Evolutionary conservation across 1,140 invertebrate genomes (phyloP).

Genomic region (Rhynchophorus ferrugineus): DNA sequence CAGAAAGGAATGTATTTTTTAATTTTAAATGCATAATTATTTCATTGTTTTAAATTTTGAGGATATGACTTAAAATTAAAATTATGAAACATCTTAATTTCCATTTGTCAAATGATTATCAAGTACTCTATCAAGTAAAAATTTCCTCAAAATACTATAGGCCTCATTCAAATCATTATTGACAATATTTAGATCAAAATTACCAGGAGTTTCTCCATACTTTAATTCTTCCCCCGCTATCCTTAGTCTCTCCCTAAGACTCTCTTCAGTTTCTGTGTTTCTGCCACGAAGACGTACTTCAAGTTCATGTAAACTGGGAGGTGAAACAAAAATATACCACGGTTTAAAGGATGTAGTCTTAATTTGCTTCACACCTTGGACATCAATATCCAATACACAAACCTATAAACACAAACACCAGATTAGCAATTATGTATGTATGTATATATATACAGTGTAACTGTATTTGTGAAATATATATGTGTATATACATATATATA

Average conservation of each 20-base stretch:
- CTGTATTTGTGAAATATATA: too few species aligned
- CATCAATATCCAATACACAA: conserved; percentile 79
- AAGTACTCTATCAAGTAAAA: conserved; percentile 22
- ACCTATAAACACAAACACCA: conserved; percentile 22
- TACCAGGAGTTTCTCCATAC: conserved; percentile 69
- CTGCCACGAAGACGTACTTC: conserved; percentile 69
- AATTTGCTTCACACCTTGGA: conserved; percentile 91
- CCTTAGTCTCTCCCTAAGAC: conserved; percentile 64
- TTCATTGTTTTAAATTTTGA: too few species aligned
- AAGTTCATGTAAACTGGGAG: conserved; percentile 75
- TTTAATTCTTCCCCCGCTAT: conserved; percentile 71
- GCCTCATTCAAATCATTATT: conserved; percentile 87
- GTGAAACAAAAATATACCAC: conserved; percentile 85
- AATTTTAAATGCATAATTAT: too few species aligned
- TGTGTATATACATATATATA: too few species aligned
- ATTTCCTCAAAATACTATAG: conserved; percentile 59
- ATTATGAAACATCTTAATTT: conserved; percentile 1
- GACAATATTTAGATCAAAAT: conserved; percentile 83
- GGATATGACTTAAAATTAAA: too few species aligned
- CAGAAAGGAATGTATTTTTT: too few species aligned
- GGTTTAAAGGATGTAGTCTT: conserved; percentile 78
- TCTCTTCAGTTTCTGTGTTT: conserved; percentile 86
- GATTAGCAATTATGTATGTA: too few species aligned
- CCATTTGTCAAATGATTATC: conserved; percentile 1
- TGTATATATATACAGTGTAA: conserved; percentile 4